phyloP scores from a whole-genome alignment of 2,113 vertebrate genomes.

The Oceanodroma tethys region DNA sequence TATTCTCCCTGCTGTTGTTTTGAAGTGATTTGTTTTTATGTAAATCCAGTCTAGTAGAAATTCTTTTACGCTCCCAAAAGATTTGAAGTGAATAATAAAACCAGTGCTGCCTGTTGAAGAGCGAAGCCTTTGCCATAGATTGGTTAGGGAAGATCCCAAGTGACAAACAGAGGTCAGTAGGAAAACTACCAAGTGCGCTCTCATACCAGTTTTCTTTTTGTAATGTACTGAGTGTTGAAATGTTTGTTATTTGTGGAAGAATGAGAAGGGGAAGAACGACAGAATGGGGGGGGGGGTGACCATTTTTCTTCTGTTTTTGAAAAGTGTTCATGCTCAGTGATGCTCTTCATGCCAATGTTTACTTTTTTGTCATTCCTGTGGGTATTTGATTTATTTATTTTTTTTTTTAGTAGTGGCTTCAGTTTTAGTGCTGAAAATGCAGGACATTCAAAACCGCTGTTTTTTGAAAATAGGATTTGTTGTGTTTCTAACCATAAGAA shows the following conservation, averaged over 20 bases:
- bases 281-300: neutral
- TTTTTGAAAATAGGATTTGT: constrained; percentile 25
- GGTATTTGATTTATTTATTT: neutral
- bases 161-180: neutral
- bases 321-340: neutral
- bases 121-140: neutral
- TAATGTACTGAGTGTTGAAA: neutral
- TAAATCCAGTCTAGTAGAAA: neutral
- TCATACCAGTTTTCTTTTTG: neutral
- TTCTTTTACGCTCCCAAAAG: neutral
- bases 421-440: neutral
- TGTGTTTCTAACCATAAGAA: neutral
- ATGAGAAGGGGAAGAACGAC: neutral
- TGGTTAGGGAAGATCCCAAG: neutral
- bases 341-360: neutral
- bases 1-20: neutral
- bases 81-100: neutral
- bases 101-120: neutral
- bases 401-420: neutral
- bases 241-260: neutral
- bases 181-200: neutral
- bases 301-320: neutral
- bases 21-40: neutral
- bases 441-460: constrained; percentile 5
- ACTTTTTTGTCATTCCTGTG: neutral